Conservation (phyloP, 2,113 vertebrate genomes). For the Nestor notabilis region DNA sequence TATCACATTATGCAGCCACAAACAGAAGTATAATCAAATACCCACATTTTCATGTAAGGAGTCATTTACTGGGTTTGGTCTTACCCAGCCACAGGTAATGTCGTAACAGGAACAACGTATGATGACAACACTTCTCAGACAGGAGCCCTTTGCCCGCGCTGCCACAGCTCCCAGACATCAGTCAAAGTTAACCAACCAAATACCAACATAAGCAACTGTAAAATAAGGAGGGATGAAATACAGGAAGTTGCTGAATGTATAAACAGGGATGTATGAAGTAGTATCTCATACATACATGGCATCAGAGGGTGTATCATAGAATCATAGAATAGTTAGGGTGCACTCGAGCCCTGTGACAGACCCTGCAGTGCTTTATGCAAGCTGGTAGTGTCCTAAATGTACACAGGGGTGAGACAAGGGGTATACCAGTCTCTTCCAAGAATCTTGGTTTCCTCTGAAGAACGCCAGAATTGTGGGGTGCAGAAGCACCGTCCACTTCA, state of each 20-base stretch:
- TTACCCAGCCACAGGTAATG: not conserved
- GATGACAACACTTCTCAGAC: not conserved
- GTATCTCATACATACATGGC: not conserved
- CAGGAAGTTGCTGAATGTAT: not conserved
- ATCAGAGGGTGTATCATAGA: not conserved
- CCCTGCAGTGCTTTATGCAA: not conserved
- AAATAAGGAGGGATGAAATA: not conserved
- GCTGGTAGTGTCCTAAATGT: not conserved
- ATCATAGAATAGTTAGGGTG: too few relatives aligned
- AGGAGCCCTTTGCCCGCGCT: not conserved
- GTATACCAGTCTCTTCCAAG: not conserved
- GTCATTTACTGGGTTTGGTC: not conserved
- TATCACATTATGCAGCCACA: not conserved
- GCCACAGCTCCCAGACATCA: not conserved
- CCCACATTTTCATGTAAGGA: not conserved
- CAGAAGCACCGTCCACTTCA: not conserved
- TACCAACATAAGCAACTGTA: not conserved
- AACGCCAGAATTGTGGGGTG: not conserved
- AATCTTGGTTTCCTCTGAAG: not conserved
- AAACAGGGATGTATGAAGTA: not conserved
- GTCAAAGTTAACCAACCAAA: not conserved
- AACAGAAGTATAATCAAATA: not conserved
- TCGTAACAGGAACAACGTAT: not conserved
- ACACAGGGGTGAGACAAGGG: not conserved
- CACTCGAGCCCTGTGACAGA: accelerated